Conservation (phyloP, 2,888 invertebrate species). For the Oligia strigilis region DNA sequence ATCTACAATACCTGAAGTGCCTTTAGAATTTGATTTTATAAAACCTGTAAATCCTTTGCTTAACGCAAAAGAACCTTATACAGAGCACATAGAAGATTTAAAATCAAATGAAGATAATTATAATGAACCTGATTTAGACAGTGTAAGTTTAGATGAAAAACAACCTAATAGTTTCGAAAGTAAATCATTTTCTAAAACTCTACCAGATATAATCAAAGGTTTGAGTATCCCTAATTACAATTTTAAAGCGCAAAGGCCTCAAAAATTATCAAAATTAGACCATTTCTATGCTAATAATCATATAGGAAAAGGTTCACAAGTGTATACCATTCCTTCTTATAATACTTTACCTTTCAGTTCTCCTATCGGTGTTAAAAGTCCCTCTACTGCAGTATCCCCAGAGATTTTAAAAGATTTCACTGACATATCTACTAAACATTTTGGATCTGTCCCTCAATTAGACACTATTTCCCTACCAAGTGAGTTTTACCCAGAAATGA, state of each 20-base stretch:
- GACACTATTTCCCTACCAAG: neutral
- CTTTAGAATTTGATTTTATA: neutral
- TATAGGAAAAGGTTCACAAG: neutral
- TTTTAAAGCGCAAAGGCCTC: neutral
- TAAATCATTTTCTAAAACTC: neutral
- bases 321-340: neutral
- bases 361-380: accelerated
- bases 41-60: neutral
- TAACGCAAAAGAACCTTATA: neutral
- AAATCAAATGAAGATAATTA: neutral
- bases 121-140: neutral
- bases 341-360: neutral
- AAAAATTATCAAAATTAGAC: neutral
- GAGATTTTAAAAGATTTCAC: neutral
- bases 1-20: neutral
- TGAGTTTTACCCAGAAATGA: neutral
- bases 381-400: accelerated
- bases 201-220: neutral
- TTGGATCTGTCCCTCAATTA: neutral
- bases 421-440: neutral
- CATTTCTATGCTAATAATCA: slow-evolving; percentile 31
- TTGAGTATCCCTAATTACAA: neutral
- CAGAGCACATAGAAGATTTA: neutral
- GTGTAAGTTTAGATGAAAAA: neutral
- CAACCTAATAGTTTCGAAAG: neutral